phyloP scores from a whole-genome alignment of 2,888 invertebrate species.

The Apamea sordens region DNA sequence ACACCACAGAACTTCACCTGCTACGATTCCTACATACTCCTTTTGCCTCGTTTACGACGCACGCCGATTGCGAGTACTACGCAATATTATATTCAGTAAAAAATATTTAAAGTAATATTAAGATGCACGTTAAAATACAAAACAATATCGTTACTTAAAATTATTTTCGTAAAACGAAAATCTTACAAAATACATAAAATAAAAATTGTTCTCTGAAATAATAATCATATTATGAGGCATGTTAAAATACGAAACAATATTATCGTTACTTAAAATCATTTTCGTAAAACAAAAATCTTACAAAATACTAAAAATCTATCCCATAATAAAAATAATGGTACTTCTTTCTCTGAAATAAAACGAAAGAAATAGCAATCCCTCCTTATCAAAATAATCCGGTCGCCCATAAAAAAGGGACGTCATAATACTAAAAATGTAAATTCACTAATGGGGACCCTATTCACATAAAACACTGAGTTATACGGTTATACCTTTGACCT shows the following conservation, averaged over 20 bases:
- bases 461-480: slow-evolving; percentile 36
- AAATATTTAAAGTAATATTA: not conserved
- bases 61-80: not conserved
- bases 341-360: not conserved
- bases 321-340: not conserved
- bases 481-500: slow-evolving; percentile 29
- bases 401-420: slow-evolving; percentile 31
- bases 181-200: not conserved
- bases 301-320: not conserved
- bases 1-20: not conserved
- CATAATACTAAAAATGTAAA: slow-evolving; percentile 55
- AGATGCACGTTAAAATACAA: not conserved
- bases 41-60: not conserved
- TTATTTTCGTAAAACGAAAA: no score
- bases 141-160: not conserved
- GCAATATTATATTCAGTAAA: not conserved
- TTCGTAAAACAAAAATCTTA: not conserved
- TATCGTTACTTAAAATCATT: not conserved
- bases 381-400: slow-evolving; percentile 30
- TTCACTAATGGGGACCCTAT: slow-evolving; percentile 30
- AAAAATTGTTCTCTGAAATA: no score
- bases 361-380: not conserved
- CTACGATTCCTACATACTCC: not conserved
- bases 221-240: not conserved
- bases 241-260: not conserved